Evolutionary conservation across 1,140 invertebrate species (phyloP).

Genomic region (Monomorium pharaonis): DNA sequence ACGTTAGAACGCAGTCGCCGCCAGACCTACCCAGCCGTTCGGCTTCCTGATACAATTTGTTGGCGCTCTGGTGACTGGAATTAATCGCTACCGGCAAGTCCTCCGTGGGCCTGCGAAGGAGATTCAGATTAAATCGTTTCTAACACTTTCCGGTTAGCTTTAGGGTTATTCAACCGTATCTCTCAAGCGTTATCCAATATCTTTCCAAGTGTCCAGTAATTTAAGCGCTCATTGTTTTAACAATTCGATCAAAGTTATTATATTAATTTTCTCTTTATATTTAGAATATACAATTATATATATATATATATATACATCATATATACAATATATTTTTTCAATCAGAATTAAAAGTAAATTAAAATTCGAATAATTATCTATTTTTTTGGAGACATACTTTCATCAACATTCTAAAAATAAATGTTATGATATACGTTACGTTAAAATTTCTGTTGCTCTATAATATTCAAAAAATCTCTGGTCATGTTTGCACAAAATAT

Average conservation of each 20-base stretch:
- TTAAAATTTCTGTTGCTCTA: neutral
- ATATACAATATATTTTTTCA: neutral
- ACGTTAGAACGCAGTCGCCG: conserved; percentile 78
- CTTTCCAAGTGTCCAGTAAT: neutral
- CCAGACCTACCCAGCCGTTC: conserved; percentile 80
- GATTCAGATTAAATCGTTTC: conserved; percentile 53
- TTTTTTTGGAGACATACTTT: neutral
- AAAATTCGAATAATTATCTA: too few species aligned
- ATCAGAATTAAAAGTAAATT: neutral
- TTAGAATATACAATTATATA: neutral
- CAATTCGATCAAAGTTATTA: neutral
- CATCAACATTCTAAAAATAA: neutral
- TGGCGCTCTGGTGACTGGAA: conserved; percentile 73
- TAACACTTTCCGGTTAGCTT: neutral
- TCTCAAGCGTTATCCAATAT: neutral
- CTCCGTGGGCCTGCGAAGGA: conserved; percentile 80
- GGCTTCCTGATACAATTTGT: conserved; percentile 81
- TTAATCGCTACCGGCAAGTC: conserved; percentile 76
- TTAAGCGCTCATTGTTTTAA: neutral
- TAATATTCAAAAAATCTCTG: neutral
- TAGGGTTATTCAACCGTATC: conserved; percentile 1
- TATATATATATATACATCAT: too few species aligned
- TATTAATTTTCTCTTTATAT: neutral
- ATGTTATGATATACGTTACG: neutral
- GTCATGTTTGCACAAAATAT: neutral